Evolutionary conservation across 2,888 invertebrate species (phyloP).

Genomic region (Cistogaster globosa): DNA sequence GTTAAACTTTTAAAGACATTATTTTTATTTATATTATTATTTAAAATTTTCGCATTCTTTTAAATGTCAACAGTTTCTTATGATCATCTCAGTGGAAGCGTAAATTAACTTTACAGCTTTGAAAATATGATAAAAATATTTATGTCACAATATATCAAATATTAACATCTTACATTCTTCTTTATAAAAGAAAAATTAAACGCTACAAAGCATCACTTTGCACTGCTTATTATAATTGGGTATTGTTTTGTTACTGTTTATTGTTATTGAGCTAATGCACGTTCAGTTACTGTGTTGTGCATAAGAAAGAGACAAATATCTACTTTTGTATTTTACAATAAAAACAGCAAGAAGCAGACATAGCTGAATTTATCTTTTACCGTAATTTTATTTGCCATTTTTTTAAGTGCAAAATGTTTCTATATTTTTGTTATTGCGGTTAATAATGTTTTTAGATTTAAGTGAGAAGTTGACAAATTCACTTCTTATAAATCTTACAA

Average conservation of each 20-base stretch:
- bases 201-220: constrained; percentile 43
- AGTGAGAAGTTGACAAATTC: not conserved
- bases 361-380: not conserved
- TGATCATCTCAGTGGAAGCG: too few species aligned
- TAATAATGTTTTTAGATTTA: not conserved
- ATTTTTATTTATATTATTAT: too few species aligned
- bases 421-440: constrained; percentile 13
- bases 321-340: not conserved
- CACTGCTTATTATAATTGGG: constrained; percentile 25
- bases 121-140: too few species aligned
- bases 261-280: constrained; percentile 44
- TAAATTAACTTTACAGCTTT: too few species aligned
- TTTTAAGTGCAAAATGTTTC: constrained; percentile 9
- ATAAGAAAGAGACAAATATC: constrained; percentile 46
- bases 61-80: too few species aligned
- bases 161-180: too few species aligned
- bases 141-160: too few species aligned
- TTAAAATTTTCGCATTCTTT: too few species aligned
- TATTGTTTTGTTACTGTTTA: constrained; percentile 48
- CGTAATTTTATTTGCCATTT: not conserved
- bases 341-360: constrained; percentile 20
- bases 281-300: not conserved
- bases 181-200: constrained; percentile 1
- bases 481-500: not conserved
- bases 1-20: too few species aligned